Base-by-base conservation (phyloP, 2,888 invertebrate genomes). In the Allacma fusca region DNA sequence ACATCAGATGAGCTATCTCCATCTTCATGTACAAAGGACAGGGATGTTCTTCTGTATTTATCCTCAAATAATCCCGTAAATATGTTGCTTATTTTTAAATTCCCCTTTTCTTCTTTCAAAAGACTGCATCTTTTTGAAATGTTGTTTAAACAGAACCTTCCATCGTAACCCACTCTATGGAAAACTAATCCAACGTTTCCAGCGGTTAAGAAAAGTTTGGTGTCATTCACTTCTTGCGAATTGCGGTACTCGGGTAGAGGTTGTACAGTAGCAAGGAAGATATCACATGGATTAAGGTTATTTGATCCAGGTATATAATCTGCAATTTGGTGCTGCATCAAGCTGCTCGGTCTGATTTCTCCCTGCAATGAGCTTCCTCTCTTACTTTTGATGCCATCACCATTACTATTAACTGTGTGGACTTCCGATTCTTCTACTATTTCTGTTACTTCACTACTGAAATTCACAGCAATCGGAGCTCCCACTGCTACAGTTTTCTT, bases 41-140 rank as follows among this genome's bases (percentile, higher is more conserved):
- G 71, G 7, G 83, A 81, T 80, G 79, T 82, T 80, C n/a, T 83
- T 81, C 74, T 80, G 77, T n/a, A 82, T 71, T 57, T 79, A 76
- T 1, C 78, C 28, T 80, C 75, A 59, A 82, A 81, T 13, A 82
- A 74, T 44, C 78, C 80, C 13, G 81, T 81, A 2, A 81, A 72
- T 69, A 83, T 40, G 43, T 80, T 80, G 23, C 75, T 78, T 43
- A 81, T 65, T 65, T 80, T 80, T 40, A 83, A 7, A 5, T 13
- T n/a, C 5, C 59, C 59, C 5, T 7, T n/a, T 9, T 40, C 40
- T 40, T 40, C 7, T n/a, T 7, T 59, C 7, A n/a, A 7, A 59
- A 13, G 12, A 19, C 19, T 23, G n/a, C 59, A 59, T 13, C n/a
- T 5, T 59, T 59, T 7, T 59, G 59, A 7, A 7, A 59, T 59